Base-by-base conservation (phyloP, 1,140 invertebrate species). In the Hycleus phaleratus region DNA sequence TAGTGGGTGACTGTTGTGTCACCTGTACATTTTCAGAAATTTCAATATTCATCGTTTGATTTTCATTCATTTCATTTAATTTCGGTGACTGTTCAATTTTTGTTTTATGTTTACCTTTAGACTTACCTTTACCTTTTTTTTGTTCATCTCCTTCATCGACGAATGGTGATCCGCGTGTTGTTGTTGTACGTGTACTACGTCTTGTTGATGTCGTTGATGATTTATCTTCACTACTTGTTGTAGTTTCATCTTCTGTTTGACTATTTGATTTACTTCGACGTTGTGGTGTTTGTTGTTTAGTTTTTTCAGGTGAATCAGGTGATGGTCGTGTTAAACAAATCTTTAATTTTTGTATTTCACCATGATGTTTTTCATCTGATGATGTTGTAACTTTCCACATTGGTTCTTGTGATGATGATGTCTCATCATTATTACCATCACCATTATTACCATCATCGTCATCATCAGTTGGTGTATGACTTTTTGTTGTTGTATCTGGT, bases 71-170 rank as follows among this genome's bases (percentile, higher is more conserved):
- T 48, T 63, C 62, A 57, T 49, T 60, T 58, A 57, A 46, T 38
- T 46, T 49, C 48, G 54, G 49, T 49, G 60, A 57, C 43, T 62
- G 65, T 63, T 68, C 65, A 63, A 58, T 61, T 61, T 72, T 70
- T 64, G 65, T 64, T 52, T 64, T 69, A 69, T 66, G 61, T 72
- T 69, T 69, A 71, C 62, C 64, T 68, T 69, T 71, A 68, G 69
- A 72, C 71, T 72, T 72, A 72, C 71, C 71, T 72, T 71, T 69
- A 60, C 58, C 60, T 54, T 63, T 64, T 58, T 67, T 65, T 52
- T 63, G 66, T 59, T 68, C 68, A 46, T 45, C 59, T 45, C 58
- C 63, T 45, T 68, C 67, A 40, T 66, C 59, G 46, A 56, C 54
- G 47, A 43, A 26, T 32, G 64, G 56, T 45, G 64, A 59, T 55